These are phyloP conservation scores for Acanthornis magna DNA, from an alignment of 2,797 vertebrate genomes.

Conservation along the genomic window DNA sequence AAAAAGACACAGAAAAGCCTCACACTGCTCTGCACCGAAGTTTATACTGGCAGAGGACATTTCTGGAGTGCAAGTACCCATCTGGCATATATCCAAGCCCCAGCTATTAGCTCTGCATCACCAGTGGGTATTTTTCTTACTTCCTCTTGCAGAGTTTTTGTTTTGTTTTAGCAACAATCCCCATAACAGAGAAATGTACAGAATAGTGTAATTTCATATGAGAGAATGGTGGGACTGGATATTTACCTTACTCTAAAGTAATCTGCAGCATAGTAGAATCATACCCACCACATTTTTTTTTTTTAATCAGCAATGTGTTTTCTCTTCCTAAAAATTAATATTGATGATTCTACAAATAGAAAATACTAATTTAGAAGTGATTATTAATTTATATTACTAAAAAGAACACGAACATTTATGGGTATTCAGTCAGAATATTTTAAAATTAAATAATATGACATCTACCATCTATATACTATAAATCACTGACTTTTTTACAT, in stretches of 20 bases:
- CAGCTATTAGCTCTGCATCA: not conserved
- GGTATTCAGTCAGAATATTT: conserved; percentile 45
- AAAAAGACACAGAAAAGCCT: conserved; percentile 6
- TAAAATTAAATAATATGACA: conserved; percentile 33
- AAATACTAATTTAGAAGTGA: conserved; percentile 23
- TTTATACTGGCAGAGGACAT: conserved; percentile 36
- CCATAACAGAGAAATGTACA: not conserved
- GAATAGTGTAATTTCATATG: not conserved
- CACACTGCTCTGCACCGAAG: conserved; percentile 22
- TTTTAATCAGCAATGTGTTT: not conserved
- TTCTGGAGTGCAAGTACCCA: conserved; percentile 43
- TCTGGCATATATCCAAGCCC: not conserved
- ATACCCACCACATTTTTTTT: not conserved
- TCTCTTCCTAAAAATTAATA: conserved; percentile 14
- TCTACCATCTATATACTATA: conserved; percentile 47
- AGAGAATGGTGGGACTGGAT: not conserved
- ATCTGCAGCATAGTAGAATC: not conserved
- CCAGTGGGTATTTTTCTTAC: not conserved
- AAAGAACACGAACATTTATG: conserved; percentile 40
- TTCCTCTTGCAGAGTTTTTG: not conserved
- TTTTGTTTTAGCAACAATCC: not conserved
- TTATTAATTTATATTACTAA: conserved; percentile 26
- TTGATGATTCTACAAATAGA: not conserved
- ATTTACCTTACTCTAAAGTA: not conserved
- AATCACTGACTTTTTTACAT: conserved; percentile 49